Evolutionary conservation across 2,113 vertebrate species (phyloP).

Genomic region (Synodontis membranacea): DNA sequence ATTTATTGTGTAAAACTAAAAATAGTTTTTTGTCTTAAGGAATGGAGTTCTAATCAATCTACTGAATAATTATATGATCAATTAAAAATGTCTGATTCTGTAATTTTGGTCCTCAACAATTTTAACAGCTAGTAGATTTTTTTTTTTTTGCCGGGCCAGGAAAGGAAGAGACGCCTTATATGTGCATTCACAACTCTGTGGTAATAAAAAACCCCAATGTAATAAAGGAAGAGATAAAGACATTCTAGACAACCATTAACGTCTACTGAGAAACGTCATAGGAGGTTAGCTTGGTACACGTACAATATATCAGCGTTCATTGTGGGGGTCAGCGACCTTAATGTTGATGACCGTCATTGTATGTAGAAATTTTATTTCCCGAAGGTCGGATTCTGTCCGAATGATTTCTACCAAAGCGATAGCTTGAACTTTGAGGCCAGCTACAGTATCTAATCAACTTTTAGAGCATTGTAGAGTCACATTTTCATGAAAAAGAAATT

Average conservation of each 20-base stretch:
- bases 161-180: neutral
- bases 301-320: neutral
- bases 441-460: neutral
- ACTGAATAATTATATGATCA: neutral
- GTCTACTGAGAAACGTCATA: neutral
- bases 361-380: neutral
- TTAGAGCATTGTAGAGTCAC: neutral
- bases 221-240: neutral
- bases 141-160: neutral
- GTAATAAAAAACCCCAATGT: neutral
- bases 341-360: slow-evolving; percentile 4
- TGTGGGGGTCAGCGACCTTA: slow-evolving; percentile 20
- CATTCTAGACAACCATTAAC: slow-evolving; percentile 25
- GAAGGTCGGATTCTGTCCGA: neutral
- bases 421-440: neutral
- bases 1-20: no score
- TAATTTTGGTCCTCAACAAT: neutral
- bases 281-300: neutral
- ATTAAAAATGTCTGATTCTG: neutral
- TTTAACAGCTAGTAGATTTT: neutral
- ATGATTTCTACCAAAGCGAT: neutral
- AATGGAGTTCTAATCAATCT: neutral
- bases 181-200: neutral
- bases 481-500: neutral
- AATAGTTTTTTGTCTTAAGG: neutral